phyloP scores from a whole-genome alignment of 2,888 invertebrate genomes.

The Cyaniris semiargus region DNA sequence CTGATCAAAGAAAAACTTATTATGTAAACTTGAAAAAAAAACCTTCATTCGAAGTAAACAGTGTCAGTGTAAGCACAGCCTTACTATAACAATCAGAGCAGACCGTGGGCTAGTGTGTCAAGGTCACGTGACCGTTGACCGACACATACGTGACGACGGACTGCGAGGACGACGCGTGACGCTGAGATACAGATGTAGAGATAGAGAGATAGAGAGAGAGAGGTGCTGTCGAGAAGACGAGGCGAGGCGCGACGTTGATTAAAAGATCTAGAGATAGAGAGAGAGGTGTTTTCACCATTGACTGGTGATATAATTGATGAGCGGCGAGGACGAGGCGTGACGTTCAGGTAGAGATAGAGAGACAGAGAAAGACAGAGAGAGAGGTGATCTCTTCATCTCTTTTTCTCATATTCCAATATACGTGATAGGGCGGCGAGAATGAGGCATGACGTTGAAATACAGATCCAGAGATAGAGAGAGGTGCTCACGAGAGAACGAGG shows the following conservation, averaged over 20 bases:
- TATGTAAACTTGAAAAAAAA: no score
- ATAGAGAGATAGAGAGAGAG: background rate
- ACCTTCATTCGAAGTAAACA: background rate
- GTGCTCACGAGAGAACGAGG: background rate
- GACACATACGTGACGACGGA: slow-evolving; percentile 8
- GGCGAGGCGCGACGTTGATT: no score
- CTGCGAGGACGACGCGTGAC: background rate
- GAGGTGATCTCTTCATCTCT: no score
- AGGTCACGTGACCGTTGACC: background rate
- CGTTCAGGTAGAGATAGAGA: no score
- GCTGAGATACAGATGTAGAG: background rate
- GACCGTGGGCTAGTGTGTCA: slow-evolving; percentile 6
- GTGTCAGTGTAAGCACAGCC: background rate
- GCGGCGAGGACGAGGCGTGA: no score
- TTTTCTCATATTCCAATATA: background rate
- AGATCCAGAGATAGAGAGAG: background rate
- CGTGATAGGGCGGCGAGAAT: no score
- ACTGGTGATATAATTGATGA: no score
- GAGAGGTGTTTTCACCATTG: no score
- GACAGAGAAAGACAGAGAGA: no score
- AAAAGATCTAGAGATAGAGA: no score
- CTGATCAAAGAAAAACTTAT: no score
- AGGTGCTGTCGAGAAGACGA: background rate
- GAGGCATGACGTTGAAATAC: background rate
- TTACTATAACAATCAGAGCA: background rate